A percentile compares a stretch with the other conserved stretches of the same genome.
phyloP scores from a whole-genome alignment of 2,113 vertebrate species.

The Leucopsar rothschildi region DNA sequence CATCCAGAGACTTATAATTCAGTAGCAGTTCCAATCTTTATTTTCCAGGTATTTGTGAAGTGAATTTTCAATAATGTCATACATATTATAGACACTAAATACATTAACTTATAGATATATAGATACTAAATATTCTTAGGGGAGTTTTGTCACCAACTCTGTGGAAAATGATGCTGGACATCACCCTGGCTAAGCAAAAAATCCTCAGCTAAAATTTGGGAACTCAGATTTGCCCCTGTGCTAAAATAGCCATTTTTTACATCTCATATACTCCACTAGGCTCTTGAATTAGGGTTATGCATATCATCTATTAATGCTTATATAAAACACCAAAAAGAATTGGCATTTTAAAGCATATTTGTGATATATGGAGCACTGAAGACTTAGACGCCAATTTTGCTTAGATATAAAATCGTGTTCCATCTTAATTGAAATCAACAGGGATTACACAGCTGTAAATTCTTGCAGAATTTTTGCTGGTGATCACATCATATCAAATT shows the following conservation, averaged over 20 bases:
- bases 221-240: neutral
- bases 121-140: neutral
- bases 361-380: neutral
- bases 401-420: neutral
- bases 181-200: neutral
- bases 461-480: neutral
- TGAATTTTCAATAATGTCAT: neutral
- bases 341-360: neutral
- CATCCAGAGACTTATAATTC: neutral
- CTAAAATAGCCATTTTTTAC: neutral
- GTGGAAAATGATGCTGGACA: neutral
- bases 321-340: neutral
- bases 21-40: neutral
- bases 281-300: neutral
- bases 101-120: too few relatives aligned
- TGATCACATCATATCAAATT: neutral
- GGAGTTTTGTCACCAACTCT: neutral
- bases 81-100: neutral
- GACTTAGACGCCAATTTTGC: neutral
- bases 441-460: neutral
- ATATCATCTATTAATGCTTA: neutral
- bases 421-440: neutral
- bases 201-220: neutral
- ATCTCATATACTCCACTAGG: neutral
- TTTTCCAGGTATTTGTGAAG: neutral